phyloP scores from a whole-genome alignment of 2,888 invertebrate genomes.

The Eupsilia transversa region DNA sequence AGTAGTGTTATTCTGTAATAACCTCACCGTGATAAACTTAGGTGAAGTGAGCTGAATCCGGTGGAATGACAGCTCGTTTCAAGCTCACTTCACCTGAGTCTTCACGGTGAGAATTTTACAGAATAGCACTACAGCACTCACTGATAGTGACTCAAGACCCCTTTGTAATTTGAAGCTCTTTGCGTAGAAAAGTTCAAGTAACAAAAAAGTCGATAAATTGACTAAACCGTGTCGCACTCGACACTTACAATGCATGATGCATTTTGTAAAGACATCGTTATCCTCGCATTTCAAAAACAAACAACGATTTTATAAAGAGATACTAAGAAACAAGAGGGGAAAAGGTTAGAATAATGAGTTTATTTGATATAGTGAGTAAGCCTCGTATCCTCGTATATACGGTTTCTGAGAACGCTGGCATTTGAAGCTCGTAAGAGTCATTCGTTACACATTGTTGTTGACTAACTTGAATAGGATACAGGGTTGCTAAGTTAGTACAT shows the following conservation, averaged over 20 bases:
- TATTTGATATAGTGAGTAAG: conserved; percentile 53
- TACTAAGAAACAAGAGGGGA: conserved; percentile 29
- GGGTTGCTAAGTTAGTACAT: background rate
- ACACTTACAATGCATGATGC: conserved; percentile 13
- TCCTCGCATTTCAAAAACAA: conserved; percentile 21
- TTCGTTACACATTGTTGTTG: conserved; percentile 62
- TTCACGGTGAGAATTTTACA: no score
- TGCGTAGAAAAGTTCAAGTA: background rate
- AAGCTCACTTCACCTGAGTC: no score
- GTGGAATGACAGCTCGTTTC: no score
- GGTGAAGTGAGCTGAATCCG: no score
- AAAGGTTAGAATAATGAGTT: conserved; percentile 44
- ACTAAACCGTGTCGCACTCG: background rate
- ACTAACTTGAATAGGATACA: conserved; percentile 47
- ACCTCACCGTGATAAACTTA: no score
- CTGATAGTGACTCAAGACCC: background rate
- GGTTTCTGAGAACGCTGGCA: conserved; percentile 46
- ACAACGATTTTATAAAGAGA: conserved; percentile 17
- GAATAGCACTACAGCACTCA: no score
- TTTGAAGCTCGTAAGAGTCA: conserved; percentile 50
- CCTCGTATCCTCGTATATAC: background rate
- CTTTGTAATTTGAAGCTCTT: background rate
- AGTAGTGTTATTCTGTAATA: no score
- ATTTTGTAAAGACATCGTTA: conserved; percentile 19
- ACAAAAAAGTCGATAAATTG: background rate